Percentiles rank a stretch among this genome's conserved stretches.
Conservation (phyloP, 1,140 invertebrate species). For the Aphis craccivora region DNA sequence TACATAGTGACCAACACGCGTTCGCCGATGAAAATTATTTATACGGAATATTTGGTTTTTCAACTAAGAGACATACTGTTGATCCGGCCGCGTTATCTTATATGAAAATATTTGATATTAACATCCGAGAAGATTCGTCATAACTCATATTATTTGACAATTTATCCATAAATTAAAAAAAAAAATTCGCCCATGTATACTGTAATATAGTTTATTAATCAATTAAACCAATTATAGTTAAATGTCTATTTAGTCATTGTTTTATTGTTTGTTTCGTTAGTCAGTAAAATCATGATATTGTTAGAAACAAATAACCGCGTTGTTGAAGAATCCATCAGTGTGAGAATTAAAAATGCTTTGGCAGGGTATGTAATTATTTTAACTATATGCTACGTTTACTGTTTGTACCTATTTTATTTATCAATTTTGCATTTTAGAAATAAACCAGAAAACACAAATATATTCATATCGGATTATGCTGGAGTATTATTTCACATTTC, state of each 20-base stretch:
- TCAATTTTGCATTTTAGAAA: conserved; percentile 72
- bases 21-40: background rate
- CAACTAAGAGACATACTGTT: background rate
- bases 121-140: conserved; percentile 30
- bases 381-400: background rate
- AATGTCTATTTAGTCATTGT: background rate
- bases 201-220: background rate
- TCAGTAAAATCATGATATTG: conserved; percentile 83
- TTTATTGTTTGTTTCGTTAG: background rate
- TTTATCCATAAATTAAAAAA: background rate
- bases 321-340: conserved; percentile 91
- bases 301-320: conserved; percentile 98
- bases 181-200: background rate
- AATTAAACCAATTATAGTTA: background rate
- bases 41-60: background rate
- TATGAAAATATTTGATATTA: conserved; percentile 23
- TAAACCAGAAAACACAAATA: conserved; percentile 94
- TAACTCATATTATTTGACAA: background rate
- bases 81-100: conserved; percentile 46
- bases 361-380: conserved; percentile 78
- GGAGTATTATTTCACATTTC: conserved; percentile 98
- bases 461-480: conserved; percentile 96
- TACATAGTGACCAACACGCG: background rate
- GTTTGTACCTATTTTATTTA: conserved; percentile 5
- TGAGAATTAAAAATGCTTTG: conserved; percentile 94